A percentile compares a stretch with the other conserved stretches of the same genome.
Evolutionary conservation across 2,888 invertebrate genomes (phyloP).

Genomic region (Willowsia nigromaculata): DNA sequence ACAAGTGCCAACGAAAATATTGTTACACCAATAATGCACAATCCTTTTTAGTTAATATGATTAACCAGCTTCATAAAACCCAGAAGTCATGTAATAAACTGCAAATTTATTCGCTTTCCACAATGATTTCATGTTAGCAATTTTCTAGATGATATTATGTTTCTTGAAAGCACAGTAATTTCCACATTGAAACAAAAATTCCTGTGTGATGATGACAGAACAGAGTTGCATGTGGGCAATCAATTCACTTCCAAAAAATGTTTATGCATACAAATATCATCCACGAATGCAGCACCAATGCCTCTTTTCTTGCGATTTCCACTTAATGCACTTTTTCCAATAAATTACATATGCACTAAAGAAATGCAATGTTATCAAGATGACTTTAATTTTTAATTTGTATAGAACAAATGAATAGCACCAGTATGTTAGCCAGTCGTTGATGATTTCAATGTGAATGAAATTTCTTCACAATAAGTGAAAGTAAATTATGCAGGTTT

Average conservation of each 20-base stretch:
- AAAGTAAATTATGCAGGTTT: not conserved
- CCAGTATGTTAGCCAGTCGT: constrained; percentile 14
- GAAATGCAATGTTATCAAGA: not conserved
- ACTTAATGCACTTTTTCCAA: not conserved
- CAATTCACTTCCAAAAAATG: not conserved
- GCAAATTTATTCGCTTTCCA: constrained; percentile 43
- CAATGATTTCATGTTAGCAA: constrained; percentile 60
- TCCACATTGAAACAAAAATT: not conserved
- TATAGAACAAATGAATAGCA: constrained; percentile 49
- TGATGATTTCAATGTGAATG: not conserved
- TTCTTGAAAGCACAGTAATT: not conserved
- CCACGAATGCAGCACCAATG: not conserved
- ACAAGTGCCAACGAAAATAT: not conserved
- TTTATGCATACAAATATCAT: not conserved
- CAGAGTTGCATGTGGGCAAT: too few species aligned
- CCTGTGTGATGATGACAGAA: not conserved
- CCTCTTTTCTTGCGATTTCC: not conserved
- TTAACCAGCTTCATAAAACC: constrained; percentile 65
- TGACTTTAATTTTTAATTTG: not conserved
- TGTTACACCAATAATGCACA: too few species aligned
- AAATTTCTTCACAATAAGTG: not conserved
- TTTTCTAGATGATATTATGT: not conserved
- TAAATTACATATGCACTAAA: not conserved
- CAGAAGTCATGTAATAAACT: constrained; percentile 55
- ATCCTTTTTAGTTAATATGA: not conserved